Evolutionary conservation across 2,797 vertebrate species (phyloP).

Genomic region (Sternotherus odoratus): DNA sequence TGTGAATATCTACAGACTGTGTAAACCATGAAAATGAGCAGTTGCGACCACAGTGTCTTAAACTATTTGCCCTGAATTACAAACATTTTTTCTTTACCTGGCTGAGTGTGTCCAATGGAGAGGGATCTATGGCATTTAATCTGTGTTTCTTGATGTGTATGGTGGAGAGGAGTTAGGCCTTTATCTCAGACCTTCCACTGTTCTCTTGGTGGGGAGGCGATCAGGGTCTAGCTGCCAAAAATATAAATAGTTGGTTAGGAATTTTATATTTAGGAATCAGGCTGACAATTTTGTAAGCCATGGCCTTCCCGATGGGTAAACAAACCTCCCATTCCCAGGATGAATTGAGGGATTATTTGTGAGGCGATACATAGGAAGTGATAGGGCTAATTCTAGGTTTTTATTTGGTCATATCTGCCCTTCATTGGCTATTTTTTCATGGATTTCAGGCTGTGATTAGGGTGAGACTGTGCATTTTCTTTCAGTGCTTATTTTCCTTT

Average conservation of each 20-base stretch:
- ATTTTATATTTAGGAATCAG: not conserved
- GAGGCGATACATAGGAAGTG: not conserved
- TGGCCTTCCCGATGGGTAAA: not conserved
- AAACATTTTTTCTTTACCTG: not conserved
- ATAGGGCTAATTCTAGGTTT: not conserved
- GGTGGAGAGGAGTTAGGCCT: not conserved
- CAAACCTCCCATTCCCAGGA: rapidly evolving
- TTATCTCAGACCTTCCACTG: not conserved
- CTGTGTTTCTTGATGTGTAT: not conserved
- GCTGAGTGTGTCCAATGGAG: not conserved
- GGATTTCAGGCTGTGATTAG: not conserved
- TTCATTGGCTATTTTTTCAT: not conserved
- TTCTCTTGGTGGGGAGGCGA: not conserved
- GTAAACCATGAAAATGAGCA: not conserved
- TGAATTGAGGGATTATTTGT: not conserved
- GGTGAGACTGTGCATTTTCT: not conserved
- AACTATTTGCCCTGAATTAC: not conserved
- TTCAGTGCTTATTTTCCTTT: not conserved
- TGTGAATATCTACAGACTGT: not conserved
- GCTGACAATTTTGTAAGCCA: not conserved
- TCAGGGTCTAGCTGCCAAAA: not conserved
- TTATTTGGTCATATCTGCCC: not conserved
- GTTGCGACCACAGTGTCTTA: not conserved
- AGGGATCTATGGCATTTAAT: not conserved
- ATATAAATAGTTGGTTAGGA: not conserved